Conservation (phyloP, 2,113 vertebrate species). For the Tachuris rubrigastra region DNA sequence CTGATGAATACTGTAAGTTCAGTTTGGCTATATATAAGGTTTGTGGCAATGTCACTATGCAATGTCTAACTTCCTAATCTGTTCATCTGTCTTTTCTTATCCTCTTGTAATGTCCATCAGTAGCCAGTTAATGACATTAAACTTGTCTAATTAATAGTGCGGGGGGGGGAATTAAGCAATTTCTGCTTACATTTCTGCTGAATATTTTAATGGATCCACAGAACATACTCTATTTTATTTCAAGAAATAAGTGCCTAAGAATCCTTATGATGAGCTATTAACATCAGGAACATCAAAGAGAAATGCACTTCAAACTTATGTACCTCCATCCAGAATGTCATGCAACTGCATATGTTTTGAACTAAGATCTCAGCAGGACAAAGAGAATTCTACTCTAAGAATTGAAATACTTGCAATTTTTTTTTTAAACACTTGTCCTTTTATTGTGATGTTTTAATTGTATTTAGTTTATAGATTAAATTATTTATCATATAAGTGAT, state of each 20-base stretch:
- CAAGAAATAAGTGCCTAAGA: neutral
- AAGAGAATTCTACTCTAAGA: neutral
- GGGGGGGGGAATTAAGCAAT: accelerated
- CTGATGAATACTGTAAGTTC: neutral
- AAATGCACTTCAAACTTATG: neutral
- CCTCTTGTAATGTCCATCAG: neutral
- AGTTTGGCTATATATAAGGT: neutral
- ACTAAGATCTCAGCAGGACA: neutral
- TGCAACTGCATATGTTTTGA: neutral
- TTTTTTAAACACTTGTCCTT: neutral
- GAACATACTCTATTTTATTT: neutral
- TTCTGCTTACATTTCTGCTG: neutral
- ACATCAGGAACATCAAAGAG: neutral
- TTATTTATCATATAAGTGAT: neutral
- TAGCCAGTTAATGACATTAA: neutral
- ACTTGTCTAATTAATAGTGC: neutral
- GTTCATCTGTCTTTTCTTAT: neutral
- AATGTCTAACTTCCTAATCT: neutral
- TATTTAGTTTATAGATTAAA: neutral
- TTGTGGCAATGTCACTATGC: neutral
- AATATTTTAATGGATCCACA: neutral
- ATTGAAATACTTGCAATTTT: neutral
- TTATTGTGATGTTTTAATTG: neutral
- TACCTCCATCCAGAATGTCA: neutral
- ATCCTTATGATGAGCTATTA: neutral